Evolutionary conservation across 2,113 vertebrate genomes (phyloP), one percentile per base, ranked within the genome.

Genomic region (Nansenia antarctica): DNA sequence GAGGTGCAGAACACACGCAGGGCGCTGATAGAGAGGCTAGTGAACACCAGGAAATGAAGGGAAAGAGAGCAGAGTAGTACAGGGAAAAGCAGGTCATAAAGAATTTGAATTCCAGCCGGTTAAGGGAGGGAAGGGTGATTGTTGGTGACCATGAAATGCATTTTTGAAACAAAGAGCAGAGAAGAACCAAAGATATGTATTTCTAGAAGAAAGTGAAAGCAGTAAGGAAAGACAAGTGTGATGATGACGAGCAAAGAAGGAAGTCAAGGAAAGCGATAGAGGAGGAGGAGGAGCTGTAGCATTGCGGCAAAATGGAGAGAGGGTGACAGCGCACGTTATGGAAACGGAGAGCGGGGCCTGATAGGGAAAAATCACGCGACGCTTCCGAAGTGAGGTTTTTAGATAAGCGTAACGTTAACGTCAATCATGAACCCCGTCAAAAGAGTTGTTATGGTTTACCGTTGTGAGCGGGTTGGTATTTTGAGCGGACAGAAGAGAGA

Each of bases 21-120:
- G 1, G 94, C 94, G 1, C 91, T 99, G 49, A 98, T 99, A 9
- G 92, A 97, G 78, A 93, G 92, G 78, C 92, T 99, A 67, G 95
- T 98, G 62, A 95, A 90, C 82, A 92, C 77, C 83, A 62, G 49
- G 30, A 35, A 18, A 7, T 30, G 60, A 15, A 53, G 29, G 24
- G 29, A 29, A 29, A 45, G 39, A 62, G 67, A 88, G 53, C 22
- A 54, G 30, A 53, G 57, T 52, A 30, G 35, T n/a, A 70, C 53
- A 67, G 15, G 45, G 45, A 55, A 77, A 52, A 70, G 72, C 47
- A 35, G 53, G 62, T 22, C 15, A 31, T 59, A 62, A 68, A 12
- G 27, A 29, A 42, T 27, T 34, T 76, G 76, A 77, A n/a, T n/a
- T n/a, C n/a, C n/a, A n/a, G n/a, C n/a, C n/a, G n/a, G n/a, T n/a